Conservation (phyloP, 2,797 vertebrate species). For the Rhinoraja longicauda region DNA sequence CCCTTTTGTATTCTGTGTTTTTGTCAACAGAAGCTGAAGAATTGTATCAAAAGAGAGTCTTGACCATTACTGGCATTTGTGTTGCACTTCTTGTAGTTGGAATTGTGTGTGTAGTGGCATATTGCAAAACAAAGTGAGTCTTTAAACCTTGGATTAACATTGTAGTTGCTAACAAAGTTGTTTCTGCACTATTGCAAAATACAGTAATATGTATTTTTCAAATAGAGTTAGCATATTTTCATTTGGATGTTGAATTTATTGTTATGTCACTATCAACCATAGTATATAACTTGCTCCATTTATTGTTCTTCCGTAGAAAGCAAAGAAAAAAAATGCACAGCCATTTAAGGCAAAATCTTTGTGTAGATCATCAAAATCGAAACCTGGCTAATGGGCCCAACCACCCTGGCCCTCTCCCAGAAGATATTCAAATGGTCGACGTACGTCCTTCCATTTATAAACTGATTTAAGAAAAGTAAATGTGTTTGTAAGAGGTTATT, state of each 20-base stretch:
- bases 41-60: constrained; percentile 96
- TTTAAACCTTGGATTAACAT: background rate
- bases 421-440: constrained; percentile 93
- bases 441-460: constrained; percentile 59
- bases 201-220: background rate
- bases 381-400: constrained; percentile 88
- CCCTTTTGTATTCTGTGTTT: background rate
- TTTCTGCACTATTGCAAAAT: background rate
- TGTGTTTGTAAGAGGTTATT: background rate
- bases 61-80: constrained; percentile 97
- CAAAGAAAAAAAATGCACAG: constrained; percentile 96
- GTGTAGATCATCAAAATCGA: constrained; percentile 86
- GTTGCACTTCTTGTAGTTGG: constrained; percentile 93
- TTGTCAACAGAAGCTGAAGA: constrained; percentile 83
- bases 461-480: constrained; percentile 17
- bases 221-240: background rate
- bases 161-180: background rate
- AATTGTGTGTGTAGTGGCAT: constrained; percentile 96
- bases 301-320: constrained; percentile 65
- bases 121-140: constrained; percentile 99
- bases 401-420: constrained; percentile 87
- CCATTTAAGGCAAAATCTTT: constrained; percentile 92
- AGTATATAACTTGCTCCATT: background rate
- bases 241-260: background rate
- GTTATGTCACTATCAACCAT: background rate